Percentiles rank a stretch among this genome's conserved stretches.
Evolutionary conservation across 1,140 invertebrate genomes (phyloP).

Genomic region (Aricia agestis): DNA sequence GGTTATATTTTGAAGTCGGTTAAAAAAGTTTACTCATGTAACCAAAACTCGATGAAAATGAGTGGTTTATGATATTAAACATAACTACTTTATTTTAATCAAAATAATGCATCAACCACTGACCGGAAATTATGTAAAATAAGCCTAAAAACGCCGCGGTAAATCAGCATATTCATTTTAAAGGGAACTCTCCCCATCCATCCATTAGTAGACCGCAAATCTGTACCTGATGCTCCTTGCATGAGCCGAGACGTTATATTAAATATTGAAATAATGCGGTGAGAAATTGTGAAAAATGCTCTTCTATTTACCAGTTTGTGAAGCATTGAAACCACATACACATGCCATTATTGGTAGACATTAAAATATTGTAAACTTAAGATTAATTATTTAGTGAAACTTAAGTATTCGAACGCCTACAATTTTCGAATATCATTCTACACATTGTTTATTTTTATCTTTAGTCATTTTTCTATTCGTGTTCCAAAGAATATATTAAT

Average conservation of each 20-base stretch:
- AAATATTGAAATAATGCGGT: constrained; percentile 20
- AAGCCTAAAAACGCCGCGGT: constrained; percentile 62
- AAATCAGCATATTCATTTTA: constrained; percentile 70
- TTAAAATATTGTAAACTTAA: neutral
- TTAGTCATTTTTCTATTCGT: too few relatives aligned
- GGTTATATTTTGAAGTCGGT: too few relatives aligned
- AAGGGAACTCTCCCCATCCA: constrained; percentile 58
- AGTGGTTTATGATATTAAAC: neutral
- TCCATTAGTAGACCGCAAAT: constrained; percentile 67
- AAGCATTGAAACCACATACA: neutral
- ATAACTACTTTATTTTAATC: constrained; percentile 34
- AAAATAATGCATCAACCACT: constrained; percentile 59
- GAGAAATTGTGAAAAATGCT: neutral
- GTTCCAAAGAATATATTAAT: too few relatives aligned
- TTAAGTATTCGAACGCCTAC: too few relatives aligned
- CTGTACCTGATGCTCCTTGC: constrained; percentile 51
- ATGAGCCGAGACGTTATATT: constrained; percentile 41
- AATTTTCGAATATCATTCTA: too few relatives aligned
- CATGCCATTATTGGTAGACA: neutral
- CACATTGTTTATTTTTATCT: too few relatives aligned
- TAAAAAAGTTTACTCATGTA: too few relatives aligned
- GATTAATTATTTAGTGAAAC: too few relatives aligned
- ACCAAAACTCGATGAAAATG: neutral
- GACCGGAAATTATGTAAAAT: constrained; percentile 72
- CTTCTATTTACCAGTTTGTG: neutral